Conservation (phyloP, 2,888 invertebrate genomes). For the Aphidoletes aphidimyza region DNA sequence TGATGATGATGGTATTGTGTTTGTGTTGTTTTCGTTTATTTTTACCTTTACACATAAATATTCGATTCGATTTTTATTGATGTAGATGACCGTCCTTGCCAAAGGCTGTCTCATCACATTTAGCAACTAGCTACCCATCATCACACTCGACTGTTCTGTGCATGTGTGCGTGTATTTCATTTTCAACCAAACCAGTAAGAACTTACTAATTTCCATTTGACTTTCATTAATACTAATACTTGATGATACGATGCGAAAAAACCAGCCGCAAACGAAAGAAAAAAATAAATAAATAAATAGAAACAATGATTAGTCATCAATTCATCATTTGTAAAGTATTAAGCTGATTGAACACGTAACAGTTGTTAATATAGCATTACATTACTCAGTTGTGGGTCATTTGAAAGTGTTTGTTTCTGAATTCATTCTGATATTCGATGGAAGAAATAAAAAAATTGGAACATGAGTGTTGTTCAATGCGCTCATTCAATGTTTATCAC, state of each 20-base stretch:
- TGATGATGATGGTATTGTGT: background rate
- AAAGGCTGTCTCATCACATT: slow-evolving; percentile 48
- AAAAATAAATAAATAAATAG: background rate
- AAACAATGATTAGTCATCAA: slow-evolving; percentile 35
- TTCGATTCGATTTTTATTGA: slow-evolving; percentile 19
- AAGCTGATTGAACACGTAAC: slow-evolving; percentile 6
- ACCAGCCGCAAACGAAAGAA: background rate
- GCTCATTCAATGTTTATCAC: too few relatives aligned
- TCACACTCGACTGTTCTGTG: too few relatives aligned
- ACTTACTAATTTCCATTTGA: slow-evolving; percentile 23
- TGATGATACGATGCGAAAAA: background rate
- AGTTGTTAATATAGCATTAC: background rate
- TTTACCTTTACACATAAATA: background rate
- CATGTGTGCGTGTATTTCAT: background rate
- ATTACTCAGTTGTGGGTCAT: background rate
- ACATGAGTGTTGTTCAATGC: too few relatives aligned
- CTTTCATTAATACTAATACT: slow-evolving; percentile 14
- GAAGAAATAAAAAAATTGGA: too few relatives aligned
- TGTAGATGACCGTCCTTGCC: slow-evolving; percentile 50
- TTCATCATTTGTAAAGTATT: slow-evolving; percentile 23
- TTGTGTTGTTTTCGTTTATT: background rate
- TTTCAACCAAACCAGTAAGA: background rate
- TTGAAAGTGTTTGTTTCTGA: background rate
- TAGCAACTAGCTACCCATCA: background rate
- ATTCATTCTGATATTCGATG: background rate